Evolutionary conservation across 1,140 invertebrate species (phyloP).

Genomic region (Drosophila pachea): DNA sequence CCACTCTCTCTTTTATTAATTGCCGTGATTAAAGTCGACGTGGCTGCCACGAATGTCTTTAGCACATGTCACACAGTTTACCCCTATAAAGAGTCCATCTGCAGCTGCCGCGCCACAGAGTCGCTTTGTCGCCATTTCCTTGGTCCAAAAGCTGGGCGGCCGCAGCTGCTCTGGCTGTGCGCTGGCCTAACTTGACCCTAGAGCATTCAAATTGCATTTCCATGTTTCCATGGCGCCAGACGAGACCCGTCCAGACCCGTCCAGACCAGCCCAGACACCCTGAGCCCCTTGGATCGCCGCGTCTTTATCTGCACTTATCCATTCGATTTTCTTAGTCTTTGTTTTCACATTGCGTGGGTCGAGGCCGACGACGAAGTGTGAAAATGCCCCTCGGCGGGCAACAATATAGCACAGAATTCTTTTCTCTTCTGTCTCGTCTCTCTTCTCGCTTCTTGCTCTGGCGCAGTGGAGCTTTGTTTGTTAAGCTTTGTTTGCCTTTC

Average conservation of each 20-base stretch:
- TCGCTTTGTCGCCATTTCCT: slow-evolving; percentile 20
- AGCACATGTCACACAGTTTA: slow-evolving; percentile 62
- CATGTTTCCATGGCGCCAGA: slow-evolving; percentile 64
- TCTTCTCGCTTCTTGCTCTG: no score
- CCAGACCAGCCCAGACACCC: slow-evolving; percentile 14
- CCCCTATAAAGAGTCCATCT: slow-evolving; percentile 16
- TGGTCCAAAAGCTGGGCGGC: slow-evolving; percentile 40
- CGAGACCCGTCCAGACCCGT: slow-evolving; percentile 15
- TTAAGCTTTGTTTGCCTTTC: no score
- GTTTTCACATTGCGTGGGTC: slow-evolving; percentile 35
- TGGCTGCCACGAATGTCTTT: slow-evolving; percentile 60
- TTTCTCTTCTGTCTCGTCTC: background rate
- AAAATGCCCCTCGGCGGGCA: slow-evolving; percentile 2
- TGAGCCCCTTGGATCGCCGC: background rate
- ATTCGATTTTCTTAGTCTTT: slow-evolving; percentile 33
- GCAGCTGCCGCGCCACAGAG: slow-evolving; percentile 7
- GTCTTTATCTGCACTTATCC: slow-evolving; percentile 14
- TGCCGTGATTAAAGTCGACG: slow-evolving; percentile 64
- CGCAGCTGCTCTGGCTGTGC: slow-evolving; percentile 27
- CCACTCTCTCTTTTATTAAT: slow-evolving; percentile 56
- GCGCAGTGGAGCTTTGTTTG: no score
- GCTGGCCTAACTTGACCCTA: slow-evolving; percentile 62
- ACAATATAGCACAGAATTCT: background rate
- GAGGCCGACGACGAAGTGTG: slow-evolving; percentile 21
- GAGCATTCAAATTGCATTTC: slow-evolving; percentile 68